These are phyloP conservation scores for Potamarius usumacintae DNA, from an alignment of 2,113 vertebrate species.

Conservation along the genomic window DNA sequence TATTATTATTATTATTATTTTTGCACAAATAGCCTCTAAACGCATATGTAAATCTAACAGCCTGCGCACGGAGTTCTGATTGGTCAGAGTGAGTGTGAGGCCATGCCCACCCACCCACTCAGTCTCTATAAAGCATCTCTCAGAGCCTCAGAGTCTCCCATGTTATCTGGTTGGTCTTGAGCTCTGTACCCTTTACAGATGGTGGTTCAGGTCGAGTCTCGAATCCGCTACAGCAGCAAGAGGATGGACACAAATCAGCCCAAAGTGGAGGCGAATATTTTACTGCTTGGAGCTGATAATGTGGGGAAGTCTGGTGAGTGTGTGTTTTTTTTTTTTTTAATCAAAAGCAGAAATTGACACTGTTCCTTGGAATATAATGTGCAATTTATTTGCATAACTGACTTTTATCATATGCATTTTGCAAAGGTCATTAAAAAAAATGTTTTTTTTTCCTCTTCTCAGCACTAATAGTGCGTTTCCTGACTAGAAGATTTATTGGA, in stretches of 20 bases:
- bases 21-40: too few species aligned
- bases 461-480: constrained; percentile 81
- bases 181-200: constrained; percentile 42
- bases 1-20: too few species aligned
- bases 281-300: constrained; percentile 63
- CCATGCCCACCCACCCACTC: constrained; percentile 23
- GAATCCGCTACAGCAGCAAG: constrained; percentile 54
- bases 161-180: rapidly evolving
- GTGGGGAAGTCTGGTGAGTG: constrained; percentile 65
- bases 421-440: neutral
- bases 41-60: neutral
- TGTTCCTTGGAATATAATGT: neutral
- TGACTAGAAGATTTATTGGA: constrained; percentile 80
- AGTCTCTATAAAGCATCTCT: constrained; percentile 8
- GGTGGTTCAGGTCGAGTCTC: constrained; percentile 64
- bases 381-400: too few species aligned
- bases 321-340: too few species aligned
- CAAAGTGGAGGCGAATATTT: constrained; percentile 60
- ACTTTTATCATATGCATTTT: neutral
- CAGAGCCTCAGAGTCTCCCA: too few species aligned
- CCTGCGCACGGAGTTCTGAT: constrained; percentile 6
- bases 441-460: constrained; percentile 17
- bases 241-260: constrained; percentile 55
- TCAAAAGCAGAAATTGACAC: neutral
- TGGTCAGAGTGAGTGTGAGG: constrained; percentile 5